phyloP scores from a whole-genome alignment of 2,888 invertebrate species.

The Pristionchus fissidentatus region DNA sequence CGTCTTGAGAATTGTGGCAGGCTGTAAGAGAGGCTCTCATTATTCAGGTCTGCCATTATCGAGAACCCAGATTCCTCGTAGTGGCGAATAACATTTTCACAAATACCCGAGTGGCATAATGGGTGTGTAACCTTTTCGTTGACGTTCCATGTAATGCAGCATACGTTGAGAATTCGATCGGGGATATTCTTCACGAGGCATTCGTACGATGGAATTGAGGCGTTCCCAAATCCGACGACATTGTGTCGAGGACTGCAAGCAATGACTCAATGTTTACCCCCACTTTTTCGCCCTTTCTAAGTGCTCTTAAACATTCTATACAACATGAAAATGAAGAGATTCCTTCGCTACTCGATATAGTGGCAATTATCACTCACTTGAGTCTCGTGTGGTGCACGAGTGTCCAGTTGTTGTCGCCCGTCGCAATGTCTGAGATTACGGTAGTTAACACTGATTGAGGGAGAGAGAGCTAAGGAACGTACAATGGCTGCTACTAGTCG shows the following conservation, averaged over 20 bases:
- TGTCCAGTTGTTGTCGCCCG: conserved; percentile 45
- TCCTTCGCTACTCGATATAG: too few species aligned
- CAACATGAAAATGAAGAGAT: neutral
- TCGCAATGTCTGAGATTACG: conserved; percentile 42
- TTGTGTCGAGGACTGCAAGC: conserved; percentile 41
- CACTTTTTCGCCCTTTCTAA: neutral
- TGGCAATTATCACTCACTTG: conserved; percentile 5
- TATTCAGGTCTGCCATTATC: neutral
- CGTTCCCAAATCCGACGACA: conserved; percentile 44
- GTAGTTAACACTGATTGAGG: neutral
- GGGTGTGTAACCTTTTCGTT: conserved; percentile 28
- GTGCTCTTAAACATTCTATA: neutral
- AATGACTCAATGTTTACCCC: neutral
- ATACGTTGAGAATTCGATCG: conserved; percentile 23
- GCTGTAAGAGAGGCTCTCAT: conserved; percentile 46
- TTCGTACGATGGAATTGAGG: conserved; percentile 47
- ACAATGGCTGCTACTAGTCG: conserved; percentile 22
- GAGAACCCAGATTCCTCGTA: too few species aligned
- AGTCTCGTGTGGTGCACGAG: conserved; percentile 10
- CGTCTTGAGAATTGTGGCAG: conserved; percentile 53
- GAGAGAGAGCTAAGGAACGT: neutral
- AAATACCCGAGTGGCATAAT: neutral
- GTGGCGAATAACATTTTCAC: too few species aligned
- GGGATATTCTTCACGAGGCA: conserved; percentile 45
- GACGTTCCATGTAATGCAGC: conserved; percentile 50